Base-by-base conservation (phyloP, 2,797 vertebrate genomes). In the Eulemur albifrons region DNA sequence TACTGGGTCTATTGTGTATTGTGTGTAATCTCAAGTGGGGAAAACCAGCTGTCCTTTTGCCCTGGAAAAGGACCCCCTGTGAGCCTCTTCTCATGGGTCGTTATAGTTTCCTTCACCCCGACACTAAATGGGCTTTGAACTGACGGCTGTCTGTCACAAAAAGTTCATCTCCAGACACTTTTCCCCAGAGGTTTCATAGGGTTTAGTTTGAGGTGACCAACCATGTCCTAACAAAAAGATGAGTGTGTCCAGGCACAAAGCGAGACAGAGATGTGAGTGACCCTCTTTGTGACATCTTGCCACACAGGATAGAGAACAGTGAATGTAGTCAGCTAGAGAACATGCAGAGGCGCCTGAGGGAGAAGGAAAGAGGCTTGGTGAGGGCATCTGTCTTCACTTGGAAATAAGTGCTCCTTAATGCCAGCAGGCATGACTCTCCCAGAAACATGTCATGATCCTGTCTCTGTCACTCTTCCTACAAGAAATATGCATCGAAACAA, bases 151-250 rank as follows among this genome's bases (percentile, higher is more conserved):
- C 10, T 96, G 52, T 93, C 96, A 97, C 96, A 97, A 79, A 97
- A 96, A 97, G 91, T 95, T 97, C 97, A 96, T 96, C 91, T 97
- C 85, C 94, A 98, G 96, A 80, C 88, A 95, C 95, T 97, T 98
- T 97, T 97, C 98, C 98, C 82, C 83, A 81, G 94, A 90, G 50
- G 87, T 97, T 97, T 97, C 92, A 73, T 1, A 79, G 96, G 82
- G 98, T 98, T 98, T 99, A 98, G 95, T 72, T 76, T 70, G 98
- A 98, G 95, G 96, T 98, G 96, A 98, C 97, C 97, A 97, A 94
- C 38, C 94, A 94, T 0, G 3, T 87, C 35, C 92, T 96, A 98
- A 98, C 98, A 98, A 98, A 97, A 98, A 97, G 97, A 93, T 97
- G 43, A 94, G 97, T 98, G 98, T 99, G 96, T 98, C 95, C 90